A percentile compares a stretch with the other conserved stretches of the same genome.
Evolutionary conservation across 1,140 invertebrate species (phyloP).

Genomic region (Drosophila rufa): DNA sequence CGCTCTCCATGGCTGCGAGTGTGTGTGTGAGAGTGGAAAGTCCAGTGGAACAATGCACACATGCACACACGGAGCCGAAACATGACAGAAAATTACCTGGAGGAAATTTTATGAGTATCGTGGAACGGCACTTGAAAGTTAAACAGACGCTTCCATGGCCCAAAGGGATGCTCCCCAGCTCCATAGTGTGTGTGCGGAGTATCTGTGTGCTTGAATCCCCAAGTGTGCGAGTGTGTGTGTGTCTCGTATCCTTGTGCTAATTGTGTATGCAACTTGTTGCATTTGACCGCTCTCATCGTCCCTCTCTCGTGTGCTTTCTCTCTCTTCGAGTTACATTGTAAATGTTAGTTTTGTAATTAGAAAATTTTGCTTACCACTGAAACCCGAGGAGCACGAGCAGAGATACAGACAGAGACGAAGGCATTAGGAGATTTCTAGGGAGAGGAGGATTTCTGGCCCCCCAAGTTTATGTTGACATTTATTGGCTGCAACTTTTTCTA

Average conservation of each 20-base stretch:
- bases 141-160: slow-evolving; percentile 75
- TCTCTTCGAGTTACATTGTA: slow-evolving; percentile 76
- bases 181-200: slow-evolving; percentile 14
- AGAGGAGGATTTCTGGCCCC: slow-evolving; percentile 1
- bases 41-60: slow-evolving; percentile 65
- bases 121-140: slow-evolving; percentile 77
- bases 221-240: slow-evolving; percentile 27
- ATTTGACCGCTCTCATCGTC: slow-evolving; percentile 47
- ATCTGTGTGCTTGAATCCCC: not conserved
- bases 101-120: slow-evolving; percentile 83
- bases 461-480: slow-evolving; percentile 69
- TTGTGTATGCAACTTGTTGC: slow-evolving; percentile 82
- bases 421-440: not conserved
- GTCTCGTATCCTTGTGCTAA: slow-evolving; percentile 63
- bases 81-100: slow-evolving; percentile 77
- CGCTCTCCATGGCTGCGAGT: not conserved
- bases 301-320: slow-evolving; percentile 19
- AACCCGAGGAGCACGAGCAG: slow-evolving; percentile 17
- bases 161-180: slow-evolving; percentile 31
- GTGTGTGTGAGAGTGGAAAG: slow-evolving; percentile 25
- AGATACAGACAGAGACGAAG: not conserved
- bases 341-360: slow-evolving; percentile 84
- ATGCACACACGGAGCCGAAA: slow-evolving; percentile 33
- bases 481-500: slow-evolving; percentile 79
- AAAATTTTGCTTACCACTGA: slow-evolving; percentile 73